These are phyloP conservation scores for Poeciliopsis retropinna DNA, from an alignment of 2,113 vertebrate species.

Conservation along the genomic window DNA sequence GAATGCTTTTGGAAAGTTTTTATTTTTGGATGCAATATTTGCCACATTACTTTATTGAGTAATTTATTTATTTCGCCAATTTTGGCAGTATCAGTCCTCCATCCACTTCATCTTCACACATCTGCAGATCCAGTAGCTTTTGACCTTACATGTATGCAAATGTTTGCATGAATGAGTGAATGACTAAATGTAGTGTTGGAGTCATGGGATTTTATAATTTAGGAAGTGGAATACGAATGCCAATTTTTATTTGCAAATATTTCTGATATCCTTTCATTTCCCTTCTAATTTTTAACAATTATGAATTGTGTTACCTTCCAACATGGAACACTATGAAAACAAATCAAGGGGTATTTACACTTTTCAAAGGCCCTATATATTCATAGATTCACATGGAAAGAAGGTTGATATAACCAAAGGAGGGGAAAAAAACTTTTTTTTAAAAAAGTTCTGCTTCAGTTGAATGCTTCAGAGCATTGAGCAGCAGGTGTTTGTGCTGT, in stretches of 20 bases:
- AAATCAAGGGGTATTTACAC: neutral
- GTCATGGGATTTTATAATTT: no score
- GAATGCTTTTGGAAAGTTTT: no score
- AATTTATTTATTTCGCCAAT: no score
- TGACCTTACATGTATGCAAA: no score
- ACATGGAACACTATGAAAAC: neutral
- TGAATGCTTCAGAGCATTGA: slow-evolving; percentile 58
- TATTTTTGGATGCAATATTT: no score
- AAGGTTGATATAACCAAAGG: slow-evolving; percentile 20
- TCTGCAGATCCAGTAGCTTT: no score
- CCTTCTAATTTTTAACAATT: neutral
- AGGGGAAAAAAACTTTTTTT: slow-evolving; percentile 33
- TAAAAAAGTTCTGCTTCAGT: slow-evolving; percentile 30
- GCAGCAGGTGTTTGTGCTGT: slow-evolving; percentile 76
- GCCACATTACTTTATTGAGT: no score
- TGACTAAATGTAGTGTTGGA: no score
- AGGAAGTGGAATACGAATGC: no score
- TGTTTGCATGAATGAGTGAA: no score
- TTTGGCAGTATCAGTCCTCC: no score
- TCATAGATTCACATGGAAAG: neutral
- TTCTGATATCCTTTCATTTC: neutral
- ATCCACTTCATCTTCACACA: no score
- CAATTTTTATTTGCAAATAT: neutral
- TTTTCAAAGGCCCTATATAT: neutral
- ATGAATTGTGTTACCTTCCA: neutral